phyloP scores from a whole-genome alignment of 2,888 invertebrate genomes.

The Nemurella pictetii region DNA sequence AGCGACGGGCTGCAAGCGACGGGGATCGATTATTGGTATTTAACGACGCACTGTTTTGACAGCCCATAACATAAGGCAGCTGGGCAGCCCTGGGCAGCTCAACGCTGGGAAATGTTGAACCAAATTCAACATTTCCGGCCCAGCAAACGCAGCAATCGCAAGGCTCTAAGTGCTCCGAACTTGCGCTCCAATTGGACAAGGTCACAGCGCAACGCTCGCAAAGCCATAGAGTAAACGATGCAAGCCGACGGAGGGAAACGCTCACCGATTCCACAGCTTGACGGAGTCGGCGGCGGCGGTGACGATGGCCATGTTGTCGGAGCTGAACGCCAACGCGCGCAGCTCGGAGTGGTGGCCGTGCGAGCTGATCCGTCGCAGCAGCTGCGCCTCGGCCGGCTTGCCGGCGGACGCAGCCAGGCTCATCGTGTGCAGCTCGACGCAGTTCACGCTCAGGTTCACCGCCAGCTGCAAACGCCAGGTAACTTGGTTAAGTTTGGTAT shows the following conservation, averaged over 20 bases:
- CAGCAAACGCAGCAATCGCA: too few species aligned
- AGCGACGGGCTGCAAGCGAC: slow-evolving; percentile 58
- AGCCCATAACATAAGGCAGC: too few species aligned
- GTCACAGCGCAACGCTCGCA: too few species aligned
- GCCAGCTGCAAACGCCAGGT: slow-evolving; percentile 58
- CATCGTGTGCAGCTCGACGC: slow-evolving; percentile 68
- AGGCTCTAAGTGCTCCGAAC: too few species aligned
- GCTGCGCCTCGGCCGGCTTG: slow-evolving; percentile 55
- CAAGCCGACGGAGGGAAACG: too few species aligned
- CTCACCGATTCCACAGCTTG: slow-evolving; percentile 90
- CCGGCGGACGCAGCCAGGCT: slow-evolving; percentile 56
- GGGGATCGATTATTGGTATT: too few species aligned
- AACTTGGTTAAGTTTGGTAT: neutral
- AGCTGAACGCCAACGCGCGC: slow-evolving; percentile 83
- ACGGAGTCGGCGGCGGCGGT: slow-evolving; percentile 86
- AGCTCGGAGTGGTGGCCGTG: slow-evolving; percentile 92
- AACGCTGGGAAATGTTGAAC: too few species aligned
- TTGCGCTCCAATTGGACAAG: too few species aligned
- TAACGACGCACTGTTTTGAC: too few species aligned
- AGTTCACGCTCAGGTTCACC: slow-evolving; percentile 71
- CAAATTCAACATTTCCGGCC: too few species aligned
- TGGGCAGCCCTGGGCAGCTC: too few species aligned
- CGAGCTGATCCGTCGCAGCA: slow-evolving; percentile 66
- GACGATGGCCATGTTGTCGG: slow-evolving; percentile 84
- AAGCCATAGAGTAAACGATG: too few species aligned